Conservation (phyloP, 1,140 invertebrate species). For the Rhynchophorus ferrugineus region DNA sequence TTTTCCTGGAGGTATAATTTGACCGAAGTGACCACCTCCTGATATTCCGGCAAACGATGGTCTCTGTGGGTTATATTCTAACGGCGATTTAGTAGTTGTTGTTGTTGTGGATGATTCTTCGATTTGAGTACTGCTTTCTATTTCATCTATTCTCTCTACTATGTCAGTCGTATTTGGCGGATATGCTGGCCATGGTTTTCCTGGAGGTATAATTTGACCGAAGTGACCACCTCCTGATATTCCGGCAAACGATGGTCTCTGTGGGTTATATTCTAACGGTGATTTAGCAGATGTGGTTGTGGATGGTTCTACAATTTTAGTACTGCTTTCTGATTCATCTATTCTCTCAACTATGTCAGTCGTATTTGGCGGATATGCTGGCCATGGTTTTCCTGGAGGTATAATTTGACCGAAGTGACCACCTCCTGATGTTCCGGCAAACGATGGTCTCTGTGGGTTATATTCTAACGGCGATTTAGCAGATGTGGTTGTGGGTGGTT, state of each 20-base stretch:
- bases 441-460: too few relatives aligned
- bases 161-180: background rate
- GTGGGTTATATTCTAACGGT: conserved; percentile 5
- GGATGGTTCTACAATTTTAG: too few relatives aligned
- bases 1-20: conserved; percentile 4
- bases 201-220: conserved; percentile 4
- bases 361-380: too few relatives aligned
- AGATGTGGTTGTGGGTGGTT: too few relatives aligned
- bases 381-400: too few relatives aligned
- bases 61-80: conserved; percentile 3
- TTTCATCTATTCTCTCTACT: background rate
- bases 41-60: conserved; percentile 1
- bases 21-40: background rate
- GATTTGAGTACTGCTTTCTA: background rate
- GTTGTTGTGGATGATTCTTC: background rate
- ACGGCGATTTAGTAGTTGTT: background rate
- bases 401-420: too few relatives aligned
- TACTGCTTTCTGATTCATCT: too few relatives aligned
- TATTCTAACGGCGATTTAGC: too few relatives aligned
- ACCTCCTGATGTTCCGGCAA: too few relatives aligned
- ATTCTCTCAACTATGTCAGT: too few relatives aligned
- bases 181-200: conserved; percentile 18
- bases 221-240: background rate
- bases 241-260: conserved; percentile 15
- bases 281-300: too few relatives aligned